These are phyloP conservation scores for Melitaea cinxia DNA, from an alignment of 1,140 invertebrate genomes.

Conservation along the genomic window DNA sequence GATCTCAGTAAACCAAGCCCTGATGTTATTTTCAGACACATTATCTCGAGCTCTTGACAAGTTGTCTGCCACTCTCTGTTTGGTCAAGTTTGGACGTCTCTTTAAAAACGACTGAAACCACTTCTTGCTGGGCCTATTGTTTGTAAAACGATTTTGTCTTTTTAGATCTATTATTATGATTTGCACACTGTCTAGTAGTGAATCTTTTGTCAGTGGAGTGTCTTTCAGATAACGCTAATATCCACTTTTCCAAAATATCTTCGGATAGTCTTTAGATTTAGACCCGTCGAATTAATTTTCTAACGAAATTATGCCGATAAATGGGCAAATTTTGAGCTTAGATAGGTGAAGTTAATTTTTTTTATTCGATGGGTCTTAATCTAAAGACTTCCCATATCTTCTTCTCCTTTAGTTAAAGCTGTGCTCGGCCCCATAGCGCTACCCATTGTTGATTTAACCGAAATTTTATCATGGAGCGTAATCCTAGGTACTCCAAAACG, in stretches of 20 bases:
- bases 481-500: no score
- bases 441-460: no score
- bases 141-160: conserved; percentile 41
- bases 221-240: neutral
- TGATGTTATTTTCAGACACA: conserved; percentile 12
- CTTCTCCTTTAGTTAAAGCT: no score
- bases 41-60: conserved; percentile 51
- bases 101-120: conserved; percentile 61
- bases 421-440: no score
- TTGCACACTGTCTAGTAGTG: conserved; percentile 60
- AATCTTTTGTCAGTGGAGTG: conserved; percentile 56
- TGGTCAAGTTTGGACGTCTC: conserved; percentile 49
- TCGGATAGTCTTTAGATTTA: neutral
- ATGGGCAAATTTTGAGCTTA: no score
- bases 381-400: no score
- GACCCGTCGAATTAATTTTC: no score
- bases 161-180: conserved; percentile 51
- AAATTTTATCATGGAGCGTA: no score
- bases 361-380: no score
- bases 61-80: conserved; percentile 53
- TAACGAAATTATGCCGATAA: no score
- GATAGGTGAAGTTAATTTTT: no score
- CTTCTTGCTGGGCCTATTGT: conserved; percentile 53
- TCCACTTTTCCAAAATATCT: neutral
- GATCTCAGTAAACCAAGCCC: conserved; percentile 2